Conservation (phyloP, 2,797 vertebrate species). For the Oryzias dopingdopingensis region DNA sequence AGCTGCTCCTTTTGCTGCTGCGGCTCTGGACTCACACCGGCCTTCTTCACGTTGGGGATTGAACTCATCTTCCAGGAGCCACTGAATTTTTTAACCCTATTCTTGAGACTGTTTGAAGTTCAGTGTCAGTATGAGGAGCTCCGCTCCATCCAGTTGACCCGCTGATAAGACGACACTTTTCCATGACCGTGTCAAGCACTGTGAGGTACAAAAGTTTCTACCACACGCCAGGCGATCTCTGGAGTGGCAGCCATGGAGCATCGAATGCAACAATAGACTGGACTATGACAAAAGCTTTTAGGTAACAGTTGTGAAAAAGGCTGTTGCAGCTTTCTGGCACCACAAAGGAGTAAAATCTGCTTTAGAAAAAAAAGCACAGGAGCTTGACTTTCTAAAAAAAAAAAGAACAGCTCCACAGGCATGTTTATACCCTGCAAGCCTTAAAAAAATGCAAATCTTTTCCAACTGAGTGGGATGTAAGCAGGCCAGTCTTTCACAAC, state of each 20-base stretch:
- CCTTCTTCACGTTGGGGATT: conserved; percentile 44
- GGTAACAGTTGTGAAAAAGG: not conserved
- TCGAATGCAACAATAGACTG: conserved; percentile 15
- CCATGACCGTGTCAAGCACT: conserved; percentile 28
- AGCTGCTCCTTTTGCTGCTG: conserved; percentile 14
- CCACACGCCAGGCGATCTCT: conserved; percentile 10
- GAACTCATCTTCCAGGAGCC: conserved; percentile 53
- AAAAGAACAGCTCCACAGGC: conserved; percentile 29
- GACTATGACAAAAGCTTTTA: conserved; percentile 1
- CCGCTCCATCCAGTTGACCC: conserved; percentile 46
- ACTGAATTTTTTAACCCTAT: conserved; percentile 54
- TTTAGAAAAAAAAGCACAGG: no score
- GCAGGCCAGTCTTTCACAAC: conserved; percentile 39
- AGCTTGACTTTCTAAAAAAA: conserved; percentile 14
- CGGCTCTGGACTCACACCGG: conserved; percentile 14
- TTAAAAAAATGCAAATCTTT: conserved; percentile 41
- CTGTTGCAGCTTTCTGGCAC: no score
- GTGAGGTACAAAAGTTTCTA: conserved; percentile 27
- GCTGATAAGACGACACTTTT: conserved; percentile 49
- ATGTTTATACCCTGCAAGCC: conserved; percentile 31
- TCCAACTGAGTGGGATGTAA: conserved; percentile 41
- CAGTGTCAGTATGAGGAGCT: conserved; percentile 39
- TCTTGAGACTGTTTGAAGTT: conserved; percentile 60
- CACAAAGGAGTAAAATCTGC: not conserved
- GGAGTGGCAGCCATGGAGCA: not conserved